Base-by-base conservation (phyloP, 2,113 vertebrate species). In the Podocnemis expansa region DNA sequence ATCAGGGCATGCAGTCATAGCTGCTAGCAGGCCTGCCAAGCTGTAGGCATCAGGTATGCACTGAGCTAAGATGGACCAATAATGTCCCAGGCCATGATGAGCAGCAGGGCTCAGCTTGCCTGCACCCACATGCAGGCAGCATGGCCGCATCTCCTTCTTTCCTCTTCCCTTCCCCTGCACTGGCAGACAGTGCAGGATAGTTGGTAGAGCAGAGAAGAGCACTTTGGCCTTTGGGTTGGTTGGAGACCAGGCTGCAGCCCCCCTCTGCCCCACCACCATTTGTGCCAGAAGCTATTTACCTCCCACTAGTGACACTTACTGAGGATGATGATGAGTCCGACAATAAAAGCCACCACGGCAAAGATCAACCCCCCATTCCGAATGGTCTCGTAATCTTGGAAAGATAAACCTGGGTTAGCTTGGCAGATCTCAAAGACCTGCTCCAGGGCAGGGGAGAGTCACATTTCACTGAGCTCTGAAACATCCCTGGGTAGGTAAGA, bases 281-380 rank as follows among this genome's bases (percentile, higher is more conserved):
- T 52, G 22, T 14, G 34, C 29, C 49, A 52, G 51, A 17, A 4
- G 29, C 51, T 34, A n/a, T n/a, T 22, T 29, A 31, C 54, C 2
- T 2, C 41, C 63, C 27, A 9, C 2, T 9, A 7, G 1, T 45
- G 8, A 52, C 92, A 98, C 99, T 98, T 89, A 99, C 99, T 98
- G 96, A 99, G 98, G 82, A 99, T 97, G 86, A 99, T 97, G 87
- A 98, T 93, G 31, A 99, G 98, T 27, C 98, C 98, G 24, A 99
- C 11, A 5, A 98, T 67, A 90, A 99, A 99, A 41, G 98, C 97
- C 89, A 98, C 97, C 3, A 97, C 95, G 0, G 99, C 98, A 3
- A 99, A 98, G 96, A 99, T 98, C 85, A 99, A 98, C 25, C 99
- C 99, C 70, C 98, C 99, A 0, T 97, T 97, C 80, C 98, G 98